A percentile compares a stretch with the other conserved stretches of the same genome.
Conservation (phyloP, 2,797 vertebrate genomes). For the Potorous gilbertii region DNA sequence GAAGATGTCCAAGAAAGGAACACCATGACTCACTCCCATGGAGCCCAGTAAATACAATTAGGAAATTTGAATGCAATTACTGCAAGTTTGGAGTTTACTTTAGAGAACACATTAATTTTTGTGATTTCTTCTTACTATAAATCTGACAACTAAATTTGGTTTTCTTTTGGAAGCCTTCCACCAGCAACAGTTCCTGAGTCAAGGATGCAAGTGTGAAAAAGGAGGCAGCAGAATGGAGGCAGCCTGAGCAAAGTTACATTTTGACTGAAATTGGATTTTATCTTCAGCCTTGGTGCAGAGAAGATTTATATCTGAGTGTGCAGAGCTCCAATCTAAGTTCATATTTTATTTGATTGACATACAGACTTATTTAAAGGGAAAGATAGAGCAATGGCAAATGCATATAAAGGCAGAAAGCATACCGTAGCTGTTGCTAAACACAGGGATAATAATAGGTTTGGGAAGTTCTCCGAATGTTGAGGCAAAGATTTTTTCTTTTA, state of each 20-base stretch:
- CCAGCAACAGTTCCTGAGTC: slow-evolving; percentile 52
- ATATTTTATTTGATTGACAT: slow-evolving; percentile 18
- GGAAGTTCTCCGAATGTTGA: slow-evolving; percentile 84
- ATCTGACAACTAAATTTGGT: slow-evolving; percentile 75
- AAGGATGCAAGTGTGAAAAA: slow-evolving; percentile 59
- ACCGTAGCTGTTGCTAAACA: not conserved
- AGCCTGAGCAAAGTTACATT: slow-evolving; percentile 22
- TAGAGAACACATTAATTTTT: slow-evolving; percentile 73
- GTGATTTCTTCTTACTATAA: slow-evolving; percentile 73
- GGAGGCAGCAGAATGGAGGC: not conserved
- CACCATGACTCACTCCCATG: slow-evolving; percentile 68
- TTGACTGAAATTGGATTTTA: slow-evolving; percentile 62
- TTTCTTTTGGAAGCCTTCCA: slow-evolving; percentile 72
- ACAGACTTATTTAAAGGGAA: slow-evolving; percentile 28
- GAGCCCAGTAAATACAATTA: slow-evolving; percentile 77
- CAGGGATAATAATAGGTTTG: slow-evolving; percentile 74
- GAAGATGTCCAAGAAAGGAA: slow-evolving; percentile 64
- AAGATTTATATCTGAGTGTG: slow-evolving; percentile 31
- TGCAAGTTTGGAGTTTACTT: slow-evolving; percentile 74
- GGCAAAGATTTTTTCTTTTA: slow-evolving; percentile 82
- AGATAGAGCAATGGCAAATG: not conserved
- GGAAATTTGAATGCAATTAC: slow-evolving; percentile 77
- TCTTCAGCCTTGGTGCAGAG: slow-evolving; percentile 3
- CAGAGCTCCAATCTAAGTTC: slow-evolving; percentile 15
- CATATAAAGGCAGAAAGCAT: not conserved